Conservation (phyloP, 2,888 invertebrate genomes). For the Zhuqinia jingwanae region DNA sequence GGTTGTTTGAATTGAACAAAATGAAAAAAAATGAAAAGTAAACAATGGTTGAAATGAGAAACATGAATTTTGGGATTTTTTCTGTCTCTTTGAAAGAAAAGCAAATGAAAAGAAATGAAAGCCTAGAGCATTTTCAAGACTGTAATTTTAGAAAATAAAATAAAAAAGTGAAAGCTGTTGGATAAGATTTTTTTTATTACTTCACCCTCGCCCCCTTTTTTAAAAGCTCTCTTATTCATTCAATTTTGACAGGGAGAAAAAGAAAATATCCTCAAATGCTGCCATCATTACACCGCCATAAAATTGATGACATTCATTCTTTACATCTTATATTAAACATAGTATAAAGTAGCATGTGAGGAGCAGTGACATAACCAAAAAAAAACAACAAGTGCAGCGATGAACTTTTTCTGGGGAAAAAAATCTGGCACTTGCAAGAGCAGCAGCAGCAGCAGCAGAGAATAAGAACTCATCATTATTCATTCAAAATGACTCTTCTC, state of each 20-base stretch:
- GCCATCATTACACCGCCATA: conserved; percentile 12
- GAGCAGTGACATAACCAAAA: not conserved
- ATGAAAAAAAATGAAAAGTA: conserved; percentile 49
- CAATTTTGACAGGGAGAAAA: conserved; percentile 1
- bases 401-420: too few species aligned
- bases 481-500: conserved; percentile 25
- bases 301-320: conserved; percentile 55
- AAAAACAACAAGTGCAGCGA: not conserved
- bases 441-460: not conserved
- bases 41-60: conserved; percentile 56
- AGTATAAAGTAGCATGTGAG: not conserved
- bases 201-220: not conserved
- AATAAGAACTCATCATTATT: conserved; percentile 7
- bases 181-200: not conserved
- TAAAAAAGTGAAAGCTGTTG: not conserved
- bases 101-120: not conserved
- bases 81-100: too few species aligned
- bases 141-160: too few species aligned
- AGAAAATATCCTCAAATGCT: not conserved
- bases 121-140: not conserved
- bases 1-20: too few species aligned
- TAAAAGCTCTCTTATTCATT: conserved; percentile 20
- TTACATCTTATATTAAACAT: not conserved
- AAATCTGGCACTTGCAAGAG: too few species aligned
- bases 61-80: not conserved